Base-by-base conservation (phyloP, 2,797 vertebrate species). In the Spea hammondii region DNA sequence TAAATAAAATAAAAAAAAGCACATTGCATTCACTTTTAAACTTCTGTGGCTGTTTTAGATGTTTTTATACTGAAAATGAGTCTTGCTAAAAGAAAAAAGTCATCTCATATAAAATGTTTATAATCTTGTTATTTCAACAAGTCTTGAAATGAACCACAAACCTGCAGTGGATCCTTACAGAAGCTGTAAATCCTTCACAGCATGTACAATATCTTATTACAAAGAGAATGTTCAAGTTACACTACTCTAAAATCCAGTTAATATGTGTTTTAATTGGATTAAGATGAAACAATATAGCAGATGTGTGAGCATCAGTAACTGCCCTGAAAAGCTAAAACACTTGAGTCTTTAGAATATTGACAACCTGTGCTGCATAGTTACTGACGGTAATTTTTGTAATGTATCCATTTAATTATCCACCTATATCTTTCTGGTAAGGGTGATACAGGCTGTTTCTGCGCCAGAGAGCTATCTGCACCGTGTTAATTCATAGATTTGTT, bases 241-340 rank as follows among this genome's bases (percentile, higher is more conserved):
- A 46, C n/a, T 65, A 44, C 49, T 48, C 49, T 67, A 67, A 67
- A 67, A 65, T 65, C 64, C 44, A 65, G n/a, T 65, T 2, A 46
- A 48, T 67, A 47, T 67, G 48, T 49, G 65, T 67, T n/a, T 14
- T 67, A 67, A 67, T 67, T 48, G 65, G 46, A 5, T 67, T 67
- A 49, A 67, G 11, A 49, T 67, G 4, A 67, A 67, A 67, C 49
- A 67, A 9, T 47, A 67, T 13, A 67, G 46, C 65, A 67, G 65
- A 67, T 67, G 65, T 67, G 65, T 48, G 46, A 67, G 12, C 46
- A 67, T 45, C n/a, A 11, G 4, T 6, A 67, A 49, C 12, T 67
- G 46, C 4, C 46, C 49, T n/a, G 47, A 67, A 48, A 4, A 6
- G 65, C 65, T 67, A 49, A 67, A 65, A 9, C 65, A 32, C 13